These are phyloP conservation scores for Hydrotaea diabolus DNA, from an alignment of 2,888 invertebrate genomes.

Conservation along the genomic window DNA sequence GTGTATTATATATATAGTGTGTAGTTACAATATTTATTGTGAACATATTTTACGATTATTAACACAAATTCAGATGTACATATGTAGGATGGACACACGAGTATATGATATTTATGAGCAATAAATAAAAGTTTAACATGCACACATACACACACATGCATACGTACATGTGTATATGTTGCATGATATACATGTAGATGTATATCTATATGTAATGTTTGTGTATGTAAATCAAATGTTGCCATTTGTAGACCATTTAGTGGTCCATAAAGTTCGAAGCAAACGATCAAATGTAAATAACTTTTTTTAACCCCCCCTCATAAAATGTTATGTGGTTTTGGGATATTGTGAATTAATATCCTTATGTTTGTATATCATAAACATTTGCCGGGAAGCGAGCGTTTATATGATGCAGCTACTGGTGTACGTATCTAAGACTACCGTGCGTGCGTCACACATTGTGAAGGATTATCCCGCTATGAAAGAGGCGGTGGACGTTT, in stretches of 20 bases:
- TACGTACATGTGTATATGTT: background rate
- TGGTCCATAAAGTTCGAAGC: background rate
- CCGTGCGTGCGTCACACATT: no score
- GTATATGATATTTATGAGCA: background rate
- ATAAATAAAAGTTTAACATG: background rate
- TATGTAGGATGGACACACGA: background rate
- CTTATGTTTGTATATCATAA: no score
- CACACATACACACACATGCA: background rate
- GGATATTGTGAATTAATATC: no score
- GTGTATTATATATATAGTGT: no score
- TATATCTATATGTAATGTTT: background rate
- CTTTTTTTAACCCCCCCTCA: no score
- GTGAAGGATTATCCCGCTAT: no score
- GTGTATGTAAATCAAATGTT: background rate
- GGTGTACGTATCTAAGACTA: no score
- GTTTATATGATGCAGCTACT: no score
- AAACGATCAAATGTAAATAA: background rate
- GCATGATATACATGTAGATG: background rate
- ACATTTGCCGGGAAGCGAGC: no score
- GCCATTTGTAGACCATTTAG: background rate
- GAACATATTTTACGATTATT: constrained; percentile 8
- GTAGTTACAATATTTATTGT: background rate
- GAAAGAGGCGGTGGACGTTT: no score
- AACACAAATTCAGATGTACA: background rate
- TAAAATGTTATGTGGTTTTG: no score